Evolutionary conservation across 2,797 vertebrate species (phyloP), one percentile per base, ranked within the genome.

Genomic region (Lepus townsendii): DNA sequence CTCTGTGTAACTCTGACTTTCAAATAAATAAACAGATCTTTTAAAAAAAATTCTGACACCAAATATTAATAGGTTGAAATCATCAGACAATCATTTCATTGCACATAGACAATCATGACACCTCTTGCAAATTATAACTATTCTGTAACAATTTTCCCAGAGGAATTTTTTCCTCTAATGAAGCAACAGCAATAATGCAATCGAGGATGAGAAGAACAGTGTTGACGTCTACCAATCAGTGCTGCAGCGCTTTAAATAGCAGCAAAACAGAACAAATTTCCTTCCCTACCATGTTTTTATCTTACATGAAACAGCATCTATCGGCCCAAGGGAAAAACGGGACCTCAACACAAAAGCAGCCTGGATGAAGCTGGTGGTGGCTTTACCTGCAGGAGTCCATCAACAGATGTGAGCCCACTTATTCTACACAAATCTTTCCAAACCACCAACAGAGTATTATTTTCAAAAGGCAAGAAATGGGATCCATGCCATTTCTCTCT

Each of bases 401-500:
- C 92, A 78, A 35, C 57, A 71, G 75, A 94, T 66, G 77, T 50
- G 93, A 96, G 60, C 78, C 92, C 38, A 88, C 88, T 96, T 96
- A 92, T 90, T 91, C 93, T 71, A 90, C 65, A 93, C 35, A 95
- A 92, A 83, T 65, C 47, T 27, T 92, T 75, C 92, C 57, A 93
- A 95, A 72, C 47, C 93, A 95, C 90, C 93, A 96, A 84, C 83
- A 93, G 75, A 95, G 95, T 66, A 96, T 83, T 93, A 96, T 92
- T 96, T 97, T 83, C 85, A 92, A 94, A 94, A 88, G 77, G 82
- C 16, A 93, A 95, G 72, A 96, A 95, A 96, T 42, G 66, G 95
- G 88, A 97, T 96, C 88, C 91, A 93, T 94, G 88, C 86, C 83
- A 96, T 92, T 95, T 96, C 54, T 94, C 86, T 83, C 50, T 87